These are phyloP conservation scores for Drosophila arizonae DNA, from an alignment of 1,140 invertebrate genomes.

Conservation along the genomic window DNA sequence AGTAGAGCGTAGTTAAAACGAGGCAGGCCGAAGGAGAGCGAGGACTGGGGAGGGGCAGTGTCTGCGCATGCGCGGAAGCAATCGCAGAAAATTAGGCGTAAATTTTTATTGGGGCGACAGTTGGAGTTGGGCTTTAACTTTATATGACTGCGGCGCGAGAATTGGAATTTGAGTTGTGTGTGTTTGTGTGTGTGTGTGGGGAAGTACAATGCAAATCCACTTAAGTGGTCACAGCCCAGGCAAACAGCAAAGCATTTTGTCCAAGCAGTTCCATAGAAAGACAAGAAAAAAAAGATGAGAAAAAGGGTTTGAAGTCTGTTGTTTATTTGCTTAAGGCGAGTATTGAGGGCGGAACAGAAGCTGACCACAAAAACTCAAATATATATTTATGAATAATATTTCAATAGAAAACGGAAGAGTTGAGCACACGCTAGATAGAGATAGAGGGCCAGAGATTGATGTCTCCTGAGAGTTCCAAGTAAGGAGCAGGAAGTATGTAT, in stretches of 20 bases:
- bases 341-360: constrained; percentile 41
- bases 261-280: constrained; percentile 28
- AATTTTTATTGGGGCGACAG: constrained; percentile 73
- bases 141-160: neutral
- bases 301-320: constrained; percentile 16
- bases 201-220: constrained; percentile 52
- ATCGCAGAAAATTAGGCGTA: constrained; percentile 61
- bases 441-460: neutral
- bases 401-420: constrained; percentile 69
- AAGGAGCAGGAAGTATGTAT: constrained; percentile 34
- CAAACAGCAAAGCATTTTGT: constrained; percentile 29
- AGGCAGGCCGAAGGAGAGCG: neutral
- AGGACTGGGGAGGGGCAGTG: neutral
- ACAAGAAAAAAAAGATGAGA: constrained; percentile 8
- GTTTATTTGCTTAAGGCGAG: constrained; percentile 31
- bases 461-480: constrained; percentile 23
- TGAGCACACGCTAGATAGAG: constrained; percentile 14
- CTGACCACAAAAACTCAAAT: constrained; percentile 61
- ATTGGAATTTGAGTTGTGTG: constrained; percentile 21
- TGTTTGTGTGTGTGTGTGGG: neutral
- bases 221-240: constrained; percentile 68
- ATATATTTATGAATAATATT: constrained; percentile 47
- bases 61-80: constrained; percentile 70
- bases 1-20: neutral
- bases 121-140: constrained; percentile 26